Conservation (phyloP, 2,113 vertebrate species). For the Lutjanus erythropterus region DNA sequence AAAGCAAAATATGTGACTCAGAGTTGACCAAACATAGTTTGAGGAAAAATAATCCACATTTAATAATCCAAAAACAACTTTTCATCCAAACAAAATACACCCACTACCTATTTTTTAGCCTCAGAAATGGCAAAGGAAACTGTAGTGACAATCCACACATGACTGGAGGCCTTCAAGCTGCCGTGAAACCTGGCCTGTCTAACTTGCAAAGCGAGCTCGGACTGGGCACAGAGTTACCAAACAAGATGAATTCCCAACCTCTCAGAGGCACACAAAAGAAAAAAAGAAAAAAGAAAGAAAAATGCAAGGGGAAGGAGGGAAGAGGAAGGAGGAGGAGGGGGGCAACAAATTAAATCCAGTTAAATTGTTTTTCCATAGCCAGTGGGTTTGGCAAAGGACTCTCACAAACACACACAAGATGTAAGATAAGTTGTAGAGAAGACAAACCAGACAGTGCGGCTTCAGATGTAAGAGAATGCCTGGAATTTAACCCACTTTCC, state of each 20-base stretch:
- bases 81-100: neutral
- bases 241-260: slow-evolving; percentile 71
- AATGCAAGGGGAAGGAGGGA: slow-evolving; percentile 33
- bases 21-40: neutral
- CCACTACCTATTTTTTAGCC: neutral
- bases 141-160: neutral
- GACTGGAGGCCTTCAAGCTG: slow-evolving; percentile 19
- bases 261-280: slow-evolving; percentile 69
- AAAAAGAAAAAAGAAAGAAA: slow-evolving; percentile 57
- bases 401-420: slow-evolving; percentile 72
- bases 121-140: slow-evolving; percentile 7
- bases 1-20: neutral
- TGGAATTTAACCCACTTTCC: slow-evolving; percentile 81
- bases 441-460: slow-evolving; percentile 58
- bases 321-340: slow-evolving; percentile 39
- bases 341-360: slow-evolving; percentile 83
- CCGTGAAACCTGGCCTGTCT: slow-evolving; percentile 17
- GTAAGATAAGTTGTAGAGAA: slow-evolving; percentile 72
- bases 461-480: slow-evolving; percentile 72
- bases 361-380: slow-evolving; percentile 87
- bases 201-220: slow-evolving; percentile 26
- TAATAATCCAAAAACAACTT: neutral
- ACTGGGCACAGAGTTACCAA: slow-evolving; percentile 51
- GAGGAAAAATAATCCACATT: neutral
- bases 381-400: slow-evolving; percentile 79